These are phyloP conservation scores for Bothrops jararaca DNA, from an alignment of 2,113 vertebrate genomes.

Conservation along the genomic window DNA sequence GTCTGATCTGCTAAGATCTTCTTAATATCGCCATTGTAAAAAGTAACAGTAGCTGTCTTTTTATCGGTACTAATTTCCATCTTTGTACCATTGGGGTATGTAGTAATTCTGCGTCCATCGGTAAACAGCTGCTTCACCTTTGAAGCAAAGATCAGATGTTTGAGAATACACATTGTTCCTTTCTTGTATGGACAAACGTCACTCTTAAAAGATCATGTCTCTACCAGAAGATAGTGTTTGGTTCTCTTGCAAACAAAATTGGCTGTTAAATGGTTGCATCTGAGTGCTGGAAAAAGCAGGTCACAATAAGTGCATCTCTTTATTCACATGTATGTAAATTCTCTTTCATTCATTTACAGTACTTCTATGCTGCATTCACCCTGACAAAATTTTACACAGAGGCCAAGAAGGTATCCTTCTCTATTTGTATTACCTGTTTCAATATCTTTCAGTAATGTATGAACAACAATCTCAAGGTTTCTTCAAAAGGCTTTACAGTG, in stretches of 20 bases:
- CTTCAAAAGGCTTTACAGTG: neutral
- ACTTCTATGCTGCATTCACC: neutral
- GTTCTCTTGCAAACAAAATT: neutral
- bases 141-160: constrained; percentile 1
- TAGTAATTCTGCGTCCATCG: constrained; percentile 45
- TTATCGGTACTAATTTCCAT: constrained; percentile 66
- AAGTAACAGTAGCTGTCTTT: constrained; percentile 51
- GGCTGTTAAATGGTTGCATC: neutral
- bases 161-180: neutral
- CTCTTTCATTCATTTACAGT: neutral
- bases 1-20: constrained; percentile 66
- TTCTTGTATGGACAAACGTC: neutral
- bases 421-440: neutral
- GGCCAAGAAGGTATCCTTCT: neutral
- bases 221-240: neutral
- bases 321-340: neutral
- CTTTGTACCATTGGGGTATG: constrained; percentile 57
- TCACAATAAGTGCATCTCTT: neutral
- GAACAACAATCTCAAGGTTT: neutral
- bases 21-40: constrained; percentile 74
- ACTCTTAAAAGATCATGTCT: neutral
- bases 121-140: constrained; percentile 63
- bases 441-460: neutral
- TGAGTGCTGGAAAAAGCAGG: neutral
- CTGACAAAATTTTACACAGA: neutral